Base-by-base conservation (phyloP, 2,888 invertebrate species). In the Parascotia fuliginaria region DNA sequence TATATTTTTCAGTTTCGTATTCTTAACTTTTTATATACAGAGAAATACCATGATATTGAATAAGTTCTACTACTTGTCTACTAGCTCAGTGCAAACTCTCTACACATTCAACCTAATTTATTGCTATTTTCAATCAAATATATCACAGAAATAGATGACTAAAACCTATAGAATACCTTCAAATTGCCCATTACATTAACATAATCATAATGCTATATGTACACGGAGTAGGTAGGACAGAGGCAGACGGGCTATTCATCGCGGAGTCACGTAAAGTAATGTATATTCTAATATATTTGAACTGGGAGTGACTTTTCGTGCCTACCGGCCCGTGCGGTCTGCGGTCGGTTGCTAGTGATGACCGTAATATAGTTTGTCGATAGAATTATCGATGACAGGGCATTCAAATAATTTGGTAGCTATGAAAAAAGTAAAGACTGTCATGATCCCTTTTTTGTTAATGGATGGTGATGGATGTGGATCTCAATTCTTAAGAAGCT, bases 241-340 rank as follows among this genome's bases (percentile, higher is more conserved):
- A 71, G 73, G 73, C 70, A 70, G 73, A 70, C 54, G 48, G 60
- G 83, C 89, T 81, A 91, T 92, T 92, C 90, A 91, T 89, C 83
- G 81, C 77, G 52, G 73, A 90, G 89, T 86, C 91, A 85, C 89
- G 87, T 86, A 86, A 86, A 84, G 89, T 91, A 91, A 92, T 92
- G 89, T 90, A 91, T 91, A 92, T 92, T 92, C 91, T 91, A 92
- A 92, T 91, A 92, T 91, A 92, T 92, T 92, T 92, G 69, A 68
- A 88, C 87, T 74, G 79, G 84, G 84, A 87, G 82, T 82, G 90
- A 92, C 92, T 91, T 91, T 90, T 90, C 90, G 89, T 91, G 90
- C 77, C 79, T 81, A 90, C 77, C 90, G 88, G 89, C 73, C 91
- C 92, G 87, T 89, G 84, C 80, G 86, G 86, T 82, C 85, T 89